These are phyloP conservation scores for Brachionus angularis DNA, from an alignment of 1,140 invertebrate genomes.

Conservation along the genomic window DNA sequence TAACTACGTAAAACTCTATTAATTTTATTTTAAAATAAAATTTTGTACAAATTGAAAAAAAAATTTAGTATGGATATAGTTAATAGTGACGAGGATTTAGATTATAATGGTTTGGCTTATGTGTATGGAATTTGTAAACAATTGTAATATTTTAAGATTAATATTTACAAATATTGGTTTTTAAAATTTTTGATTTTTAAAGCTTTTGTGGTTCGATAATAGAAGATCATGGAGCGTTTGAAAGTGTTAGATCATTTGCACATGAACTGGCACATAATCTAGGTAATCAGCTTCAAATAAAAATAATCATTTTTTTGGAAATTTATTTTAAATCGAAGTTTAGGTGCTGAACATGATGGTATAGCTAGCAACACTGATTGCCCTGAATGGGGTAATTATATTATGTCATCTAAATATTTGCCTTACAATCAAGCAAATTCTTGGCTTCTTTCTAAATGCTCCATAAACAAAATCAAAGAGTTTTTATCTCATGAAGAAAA, in stretches of 20 bases:
- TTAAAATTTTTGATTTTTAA: too few relatives aligned
- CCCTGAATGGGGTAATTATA: constrained; percentile 23
- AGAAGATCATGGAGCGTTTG: constrained; percentile 16
- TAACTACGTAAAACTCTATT: neutral
- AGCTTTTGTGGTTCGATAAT: constrained; percentile 31
- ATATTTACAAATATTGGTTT: neutral
- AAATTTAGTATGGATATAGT: constrained; percentile 5
- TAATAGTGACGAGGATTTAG: neutral
- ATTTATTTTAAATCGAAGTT: too few relatives aligned
- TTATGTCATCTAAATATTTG: constrained; percentile 28
- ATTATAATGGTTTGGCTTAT: constrained; percentile 33
- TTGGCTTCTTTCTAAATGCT: constrained; percentile 20
- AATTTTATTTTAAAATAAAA: neutral
- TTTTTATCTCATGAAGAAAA: neutral
- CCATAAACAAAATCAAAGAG: constrained; percentile 12
- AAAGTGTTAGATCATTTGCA: constrained; percentile 24
- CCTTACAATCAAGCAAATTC: constrained; percentile 24
- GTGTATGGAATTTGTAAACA: constrained; percentile 26
- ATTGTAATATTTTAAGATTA: neutral
- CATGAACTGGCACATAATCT: constrained; percentile 30
- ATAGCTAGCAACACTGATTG: neutral
- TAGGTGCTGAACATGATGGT: constrained; percentile 23
- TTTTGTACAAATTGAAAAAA: too few relatives aligned
- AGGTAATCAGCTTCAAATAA: too few relatives aligned
- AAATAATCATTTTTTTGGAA: too few relatives aligned